These are phyloP conservation scores for Brachyhypopomus gauderio DNA, from an alignment of 2,113 vertebrate genomes.

Conservation along the genomic window DNA sequence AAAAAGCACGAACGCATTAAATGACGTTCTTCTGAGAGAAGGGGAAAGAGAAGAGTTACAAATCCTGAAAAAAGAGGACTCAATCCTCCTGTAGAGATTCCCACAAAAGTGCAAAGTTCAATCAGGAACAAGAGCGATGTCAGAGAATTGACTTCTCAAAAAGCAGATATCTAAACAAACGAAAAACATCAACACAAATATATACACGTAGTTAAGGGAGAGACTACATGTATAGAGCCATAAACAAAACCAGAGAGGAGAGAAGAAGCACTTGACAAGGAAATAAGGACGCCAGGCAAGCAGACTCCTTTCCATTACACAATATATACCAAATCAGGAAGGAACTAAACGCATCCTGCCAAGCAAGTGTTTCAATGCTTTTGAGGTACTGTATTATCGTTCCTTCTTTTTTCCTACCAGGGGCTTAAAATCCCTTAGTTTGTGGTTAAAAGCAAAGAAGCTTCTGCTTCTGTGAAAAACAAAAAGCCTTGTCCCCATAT, in stretches of 20 bases:
- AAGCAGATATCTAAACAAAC: conserved; percentile 32
- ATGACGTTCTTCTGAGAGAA: conserved; percentile 36
- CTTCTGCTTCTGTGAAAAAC: not conserved
- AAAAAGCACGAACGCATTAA: conserved; percentile 43
- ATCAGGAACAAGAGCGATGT: conserved; percentile 57
- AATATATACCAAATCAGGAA: conserved; percentile 26
- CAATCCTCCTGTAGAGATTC: conserved; percentile 47
- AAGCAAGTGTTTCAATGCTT: conserved; percentile 27
- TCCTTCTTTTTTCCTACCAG: conserved; percentile 25
- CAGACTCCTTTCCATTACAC: conserved; percentile 14
- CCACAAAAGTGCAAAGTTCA: conserved; percentile 67
- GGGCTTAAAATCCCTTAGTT: conserved; percentile 9
- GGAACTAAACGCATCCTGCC: conserved; percentile 19
- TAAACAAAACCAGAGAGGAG: conserved; percentile 3
- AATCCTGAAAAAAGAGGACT: conserved; percentile 54
- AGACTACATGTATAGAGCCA: conserved; percentile 1
- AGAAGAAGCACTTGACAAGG: conserved; percentile 2
- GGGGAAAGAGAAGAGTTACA: conserved; percentile 53
- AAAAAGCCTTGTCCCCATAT: conserved; percentile 28
- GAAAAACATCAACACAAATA: conserved; percentile 31
- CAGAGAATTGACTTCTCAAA: conserved; percentile 47
- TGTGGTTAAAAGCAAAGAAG: conserved; percentile 29
- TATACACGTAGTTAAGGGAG: conserved; percentile 22
- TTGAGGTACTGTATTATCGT: conserved; percentile 18
- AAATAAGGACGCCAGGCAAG: conserved; percentile 4